Conservation (phyloP, 2,888 invertebrate species). For the Liposcelis brunnea region DNA sequence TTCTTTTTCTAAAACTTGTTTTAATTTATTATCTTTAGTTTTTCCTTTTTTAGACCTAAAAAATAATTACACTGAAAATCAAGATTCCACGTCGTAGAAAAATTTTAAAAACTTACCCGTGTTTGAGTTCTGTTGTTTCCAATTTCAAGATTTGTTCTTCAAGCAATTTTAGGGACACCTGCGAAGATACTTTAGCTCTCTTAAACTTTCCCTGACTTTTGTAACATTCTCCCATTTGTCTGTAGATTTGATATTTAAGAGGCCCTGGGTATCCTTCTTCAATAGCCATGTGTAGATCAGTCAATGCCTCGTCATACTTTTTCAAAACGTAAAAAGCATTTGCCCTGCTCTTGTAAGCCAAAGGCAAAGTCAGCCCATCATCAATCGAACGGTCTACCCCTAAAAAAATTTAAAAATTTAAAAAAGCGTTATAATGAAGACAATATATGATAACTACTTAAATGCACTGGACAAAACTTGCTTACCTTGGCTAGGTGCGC, state of each 20-base stretch:
- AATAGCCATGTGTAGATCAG: slow-evolving; percentile 45
- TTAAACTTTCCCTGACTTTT: slow-evolving; percentile 39
- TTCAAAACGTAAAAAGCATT: slow-evolving; percentile 39
- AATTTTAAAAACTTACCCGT: slow-evolving; percentile 1
- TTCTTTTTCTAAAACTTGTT: slow-evolving; percentile 4
- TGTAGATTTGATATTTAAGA: slow-evolving; percentile 26
- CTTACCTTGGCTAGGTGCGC: slow-evolving; percentile 47
- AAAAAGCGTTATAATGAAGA: background rate
- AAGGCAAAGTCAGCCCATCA: slow-evolving; percentile 41
- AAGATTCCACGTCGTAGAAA: background rate
- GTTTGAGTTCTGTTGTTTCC: slow-evolving; percentile 3
- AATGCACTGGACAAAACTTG: background rate
- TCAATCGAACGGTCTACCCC: slow-evolving; percentile 30
- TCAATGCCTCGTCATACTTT: slow-evolving; percentile 40
- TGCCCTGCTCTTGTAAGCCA: slow-evolving; percentile 49
- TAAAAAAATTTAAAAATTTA: slow-evolving; percentile 14
- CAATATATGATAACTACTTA: too few species aligned
- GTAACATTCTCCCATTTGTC: slow-evolving; percentile 52
- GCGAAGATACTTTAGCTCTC: slow-evolving; percentile 45
- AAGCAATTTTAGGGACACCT: slow-evolving; percentile 41
- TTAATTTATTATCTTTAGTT: slow-evolving; percentile 1
- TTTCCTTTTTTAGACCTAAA: slow-evolving; percentile 4
- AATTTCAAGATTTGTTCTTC: slow-evolving; percentile 20
- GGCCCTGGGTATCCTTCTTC: slow-evolving; percentile 18
- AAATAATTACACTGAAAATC: background rate